Percentiles rank a stretch among this genome's conserved stretches.
Evolutionary conservation across 2,113 vertebrate genomes (phyloP).

Genomic region (Odocoileus hemionus): DNA sequence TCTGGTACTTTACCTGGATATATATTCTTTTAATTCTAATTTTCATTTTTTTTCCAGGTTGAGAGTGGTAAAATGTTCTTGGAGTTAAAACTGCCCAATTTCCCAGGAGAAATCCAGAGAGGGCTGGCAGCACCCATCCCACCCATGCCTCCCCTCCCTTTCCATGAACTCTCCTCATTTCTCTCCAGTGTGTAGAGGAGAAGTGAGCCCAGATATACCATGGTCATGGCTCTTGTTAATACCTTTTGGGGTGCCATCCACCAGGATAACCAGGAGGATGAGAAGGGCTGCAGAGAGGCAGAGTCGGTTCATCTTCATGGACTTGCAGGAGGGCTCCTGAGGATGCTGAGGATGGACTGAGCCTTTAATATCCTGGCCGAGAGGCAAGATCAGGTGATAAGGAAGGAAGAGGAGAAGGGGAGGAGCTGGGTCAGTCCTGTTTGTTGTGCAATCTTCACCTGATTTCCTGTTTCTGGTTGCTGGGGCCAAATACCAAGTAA

Average conservation of each 20-base stretch:
- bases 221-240: not conserved
- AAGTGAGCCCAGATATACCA: not conserved
- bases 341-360: not conserved
- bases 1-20: not conserved
- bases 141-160: not conserved
- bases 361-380: not conserved
- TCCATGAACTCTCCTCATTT: not conserved
- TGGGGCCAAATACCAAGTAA: not conserved
- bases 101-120: not conserved
- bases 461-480: not conserved
- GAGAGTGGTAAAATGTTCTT: not conserved
- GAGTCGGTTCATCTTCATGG: not conserved
- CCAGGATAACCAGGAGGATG: not conserved
- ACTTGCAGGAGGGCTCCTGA: not conserved
- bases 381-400: not conserved
- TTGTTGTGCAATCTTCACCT: not conserved
- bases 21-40: not conserved
- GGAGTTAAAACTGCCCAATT: not conserved
- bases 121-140: not conserved
- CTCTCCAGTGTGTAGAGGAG: not conserved
- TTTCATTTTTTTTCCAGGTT: not conserved
- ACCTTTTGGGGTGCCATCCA: not conserved
- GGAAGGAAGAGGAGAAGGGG: not conserved
- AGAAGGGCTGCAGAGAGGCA: not conserved
- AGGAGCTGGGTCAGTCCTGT: not conserved